phyloP scores from a whole-genome alignment of 2,888 invertebrate genomes.

The Lepidonotus clava region DNA sequence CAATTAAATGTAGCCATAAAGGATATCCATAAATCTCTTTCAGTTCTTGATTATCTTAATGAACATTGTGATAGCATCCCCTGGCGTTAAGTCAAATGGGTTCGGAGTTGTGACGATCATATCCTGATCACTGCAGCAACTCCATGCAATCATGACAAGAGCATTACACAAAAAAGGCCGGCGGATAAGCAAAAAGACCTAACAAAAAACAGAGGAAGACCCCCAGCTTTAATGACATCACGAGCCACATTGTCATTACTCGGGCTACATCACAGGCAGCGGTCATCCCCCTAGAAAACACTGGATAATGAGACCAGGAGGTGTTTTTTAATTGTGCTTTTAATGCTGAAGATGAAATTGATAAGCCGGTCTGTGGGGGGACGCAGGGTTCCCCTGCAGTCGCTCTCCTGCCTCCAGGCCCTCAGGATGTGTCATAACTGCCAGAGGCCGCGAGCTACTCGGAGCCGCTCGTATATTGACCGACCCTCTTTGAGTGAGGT shows the following conservation, averaged over 20 bases:
- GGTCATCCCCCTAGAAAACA: neutral
- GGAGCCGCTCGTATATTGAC: no score
- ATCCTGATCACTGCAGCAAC: no score
- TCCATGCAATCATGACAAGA: no score
- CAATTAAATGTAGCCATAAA: no score
- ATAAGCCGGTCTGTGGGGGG: neutral
- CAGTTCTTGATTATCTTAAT: no score
- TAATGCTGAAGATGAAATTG: conserved; percentile 4
- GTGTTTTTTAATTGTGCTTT: neutral
- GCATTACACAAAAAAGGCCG: no score
- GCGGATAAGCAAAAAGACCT: no score
- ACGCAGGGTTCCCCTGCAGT: neutral
- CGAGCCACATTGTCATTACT: neutral
- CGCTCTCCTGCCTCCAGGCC: neutral
- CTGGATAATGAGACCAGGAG: neutral
- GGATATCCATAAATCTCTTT: no score
- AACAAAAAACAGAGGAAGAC: neutral
- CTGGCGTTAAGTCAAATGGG: no score
- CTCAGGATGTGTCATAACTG: neutral
- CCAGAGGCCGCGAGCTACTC: no score
- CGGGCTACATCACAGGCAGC: neutral
- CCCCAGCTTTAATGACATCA: neutral
- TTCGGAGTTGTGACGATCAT: no score
- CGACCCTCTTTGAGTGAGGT: neutral
- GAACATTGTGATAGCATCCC: no score